These are phyloP conservation scores for Tragulus kanchil DNA, from an alignment of 2,113 vertebrate genomes.

Conservation along the genomic window DNA sequence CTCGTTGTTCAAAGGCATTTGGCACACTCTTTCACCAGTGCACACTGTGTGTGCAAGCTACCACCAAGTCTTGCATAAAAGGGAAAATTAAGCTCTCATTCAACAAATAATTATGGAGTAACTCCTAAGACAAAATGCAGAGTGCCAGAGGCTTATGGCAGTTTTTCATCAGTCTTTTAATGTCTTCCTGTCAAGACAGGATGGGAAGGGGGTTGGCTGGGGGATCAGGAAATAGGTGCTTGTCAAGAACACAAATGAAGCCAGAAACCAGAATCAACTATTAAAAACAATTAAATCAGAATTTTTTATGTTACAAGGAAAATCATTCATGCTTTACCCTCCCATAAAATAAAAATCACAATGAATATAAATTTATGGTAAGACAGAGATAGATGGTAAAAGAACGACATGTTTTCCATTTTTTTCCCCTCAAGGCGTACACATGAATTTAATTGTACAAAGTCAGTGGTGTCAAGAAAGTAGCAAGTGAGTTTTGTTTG, in stretches of 20 bases:
- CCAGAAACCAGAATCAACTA: conserved; percentile 64
- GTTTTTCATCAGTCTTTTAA: conserved; percentile 56
- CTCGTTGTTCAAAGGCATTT: not conserved
- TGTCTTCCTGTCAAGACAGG: conserved; percentile 48
- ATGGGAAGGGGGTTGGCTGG: not conserved
- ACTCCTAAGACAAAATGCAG: not conserved
- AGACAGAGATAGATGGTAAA: conserved; percentile 23
- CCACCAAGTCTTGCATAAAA: not conserved
- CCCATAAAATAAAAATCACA: conserved; percentile 57
- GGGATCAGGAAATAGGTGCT: conserved; percentile 15
- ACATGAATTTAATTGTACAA: conserved; percentile 52
- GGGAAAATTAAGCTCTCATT: conserved; percentile 55
- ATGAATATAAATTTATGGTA: conserved; percentile 44
- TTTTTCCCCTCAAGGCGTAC: not conserved
- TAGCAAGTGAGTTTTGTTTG: conserved; percentile 41
- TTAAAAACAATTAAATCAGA: conserved; percentile 68
- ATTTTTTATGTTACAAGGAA: conserved; percentile 37
- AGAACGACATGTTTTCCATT: conserved; percentile 10
- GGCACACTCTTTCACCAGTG: accelerated
- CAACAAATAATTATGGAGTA: conserved; percentile 24
- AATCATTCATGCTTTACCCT: conserved; percentile 59
- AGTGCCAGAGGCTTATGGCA: not conserved
- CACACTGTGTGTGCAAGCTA: not conserved
- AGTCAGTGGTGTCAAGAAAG: conserved; percentile 32
- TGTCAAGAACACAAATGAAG: conserved; percentile 53